Percentiles rank a stretch among this genome's conserved stretches.
phyloP scores from a whole-genome alignment of 2,888 invertebrate species.

The Chloroclystis v-ata region DNA sequence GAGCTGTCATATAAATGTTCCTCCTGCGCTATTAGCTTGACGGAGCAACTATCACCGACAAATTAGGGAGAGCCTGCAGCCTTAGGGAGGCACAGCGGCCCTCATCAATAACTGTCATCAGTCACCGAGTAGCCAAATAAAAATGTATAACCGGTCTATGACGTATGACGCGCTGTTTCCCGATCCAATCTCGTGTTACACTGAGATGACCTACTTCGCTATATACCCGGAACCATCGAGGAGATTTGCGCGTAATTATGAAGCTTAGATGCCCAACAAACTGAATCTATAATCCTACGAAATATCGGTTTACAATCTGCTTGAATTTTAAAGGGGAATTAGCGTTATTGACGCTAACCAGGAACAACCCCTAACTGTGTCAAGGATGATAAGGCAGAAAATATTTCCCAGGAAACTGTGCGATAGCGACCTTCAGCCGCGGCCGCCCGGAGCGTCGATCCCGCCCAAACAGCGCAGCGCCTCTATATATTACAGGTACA shows the following conservation, averaged over 20 bases:
- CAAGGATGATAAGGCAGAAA: conserved; percentile 59
- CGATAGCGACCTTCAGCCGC: conserved; percentile 18
- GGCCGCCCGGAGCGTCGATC: conserved; percentile 20
- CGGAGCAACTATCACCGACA: conserved; percentile 45
- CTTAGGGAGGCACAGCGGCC: conserved; percentile 45
- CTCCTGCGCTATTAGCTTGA: conserved; percentile 56
- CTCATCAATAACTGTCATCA: conserved; percentile 73
- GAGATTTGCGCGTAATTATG: conserved; percentile 24
- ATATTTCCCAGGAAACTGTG: conserved; percentile 46
- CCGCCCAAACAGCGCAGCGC: conserved; percentile 19
- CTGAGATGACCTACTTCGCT: conserved; percentile 56
- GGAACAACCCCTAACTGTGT: conserved; percentile 43
- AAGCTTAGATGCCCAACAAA: conserved; percentile 8
- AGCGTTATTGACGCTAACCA: conserved; percentile 23
- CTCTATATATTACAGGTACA: conserved; percentile 36
- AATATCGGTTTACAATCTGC: conserved; percentile 12
- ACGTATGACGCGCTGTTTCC: conserved; percentile 46
- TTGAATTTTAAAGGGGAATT: conserved; percentile 4
- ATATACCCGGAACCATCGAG: conserved; percentile 24
- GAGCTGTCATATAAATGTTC: conserved; percentile 63
- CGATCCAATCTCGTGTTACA: conserved; percentile 54
- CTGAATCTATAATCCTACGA: background rate
- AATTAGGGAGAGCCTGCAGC: conserved; percentile 51
- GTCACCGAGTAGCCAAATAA: conserved; percentile 67
- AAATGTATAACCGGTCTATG: conserved; percentile 57